Base-by-base conservation (phyloP, 2,797 vertebrate species). In the Erpetoichthys calabaricus region DNA sequence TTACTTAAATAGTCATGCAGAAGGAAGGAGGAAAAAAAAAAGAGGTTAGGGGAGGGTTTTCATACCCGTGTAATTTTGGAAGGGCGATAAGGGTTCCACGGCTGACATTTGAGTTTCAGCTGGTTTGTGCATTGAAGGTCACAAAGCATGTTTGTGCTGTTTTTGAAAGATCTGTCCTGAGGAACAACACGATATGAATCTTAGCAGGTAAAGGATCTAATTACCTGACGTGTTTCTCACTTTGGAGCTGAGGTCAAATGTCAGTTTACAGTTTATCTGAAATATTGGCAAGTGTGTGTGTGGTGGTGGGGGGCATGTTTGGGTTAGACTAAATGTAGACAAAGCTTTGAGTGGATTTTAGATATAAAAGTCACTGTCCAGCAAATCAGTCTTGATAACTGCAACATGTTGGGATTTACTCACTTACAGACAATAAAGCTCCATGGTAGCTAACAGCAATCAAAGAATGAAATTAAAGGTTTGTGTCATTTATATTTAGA, bases 21-120 rank as follows among this genome's bases (percentile, higher is more conserved):
- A 46, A 55, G 51, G 8, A 10, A 6, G 25, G 43, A 7, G 58
- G 43, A 4, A 25, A 9, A 8, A 4, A n/a, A 25, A 25, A 25
- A 25, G 25, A 25, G 25, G 25, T 25, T 25, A 25, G 25, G 25
- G 25, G 25, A 8, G 7, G 8, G 6, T 56, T 59, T 53, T 44
- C 57, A 8, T 8, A 47, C 42, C 53, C 50, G n/a, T 53, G 55
- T 56, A 63, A 63, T 52, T 56, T 25, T 10, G 45, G 44, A 44
- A 47, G 54, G 44, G 4, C 51, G 57, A 56, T 59, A 59, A 56
- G 50, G 45, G 9, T 49, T 49, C 25, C 6, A 8, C 57, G 41
- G 47, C 49, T 56, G 8, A 42, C 8, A 42, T 42, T 42, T 4
- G 44, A 49, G 56, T 79, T 80, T 84, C 82, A 85, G 47, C 49